Base-by-base conservation (phyloP, 2,888 invertebrate species). In the Andricus curvator region DNA sequence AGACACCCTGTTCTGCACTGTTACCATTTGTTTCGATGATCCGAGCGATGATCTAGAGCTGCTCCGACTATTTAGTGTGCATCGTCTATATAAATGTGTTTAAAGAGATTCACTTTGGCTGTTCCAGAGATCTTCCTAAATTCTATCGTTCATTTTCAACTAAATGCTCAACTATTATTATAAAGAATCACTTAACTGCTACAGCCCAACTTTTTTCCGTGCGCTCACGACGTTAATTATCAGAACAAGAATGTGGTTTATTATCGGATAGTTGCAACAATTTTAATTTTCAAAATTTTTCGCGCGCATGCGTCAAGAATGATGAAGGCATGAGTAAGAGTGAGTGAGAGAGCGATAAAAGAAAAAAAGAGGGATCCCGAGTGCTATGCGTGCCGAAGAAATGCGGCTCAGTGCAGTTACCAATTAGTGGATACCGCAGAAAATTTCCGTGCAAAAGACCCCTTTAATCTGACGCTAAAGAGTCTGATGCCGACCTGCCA, bases 351-450 rank as follows among this genome's bases (percentile, higher is more conserved):
- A 33, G 8, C 37, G 44, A 37, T 20, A 9, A 44, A 17, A 37
- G 22, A 78, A 70, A 67, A 44, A 78, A 77, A 65, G 77, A 22
- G 66, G 76, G 78, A 78, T 77, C 76, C 77, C 41, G 78, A 84
- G 78, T 77, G 76, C 66, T 64, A 80, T 77, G 79, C 80, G 81
- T 84, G 84, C 84, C 85, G 60, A 80, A 79, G 84, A 84, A 84
- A 85, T 82, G 76, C 82, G 77, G 48, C 68, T 78, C 68, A 78
- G 79, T 82, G 83, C 86, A 85, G 82, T 81, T 70, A 82, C 84
- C 84, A 88, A 88, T 88, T 88, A 87, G 85, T 81, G 84, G 83
- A 87, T 87, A 87, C 84, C 87, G 84, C 84, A 81, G 84, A 83
- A 85, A 86, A 86, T 87, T 86, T 85, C 87, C 81, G 78, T 79